Evolutionary conservation across 23 tunicate genomes (phyloP).

Genomic region (Styela clava): DNA sequence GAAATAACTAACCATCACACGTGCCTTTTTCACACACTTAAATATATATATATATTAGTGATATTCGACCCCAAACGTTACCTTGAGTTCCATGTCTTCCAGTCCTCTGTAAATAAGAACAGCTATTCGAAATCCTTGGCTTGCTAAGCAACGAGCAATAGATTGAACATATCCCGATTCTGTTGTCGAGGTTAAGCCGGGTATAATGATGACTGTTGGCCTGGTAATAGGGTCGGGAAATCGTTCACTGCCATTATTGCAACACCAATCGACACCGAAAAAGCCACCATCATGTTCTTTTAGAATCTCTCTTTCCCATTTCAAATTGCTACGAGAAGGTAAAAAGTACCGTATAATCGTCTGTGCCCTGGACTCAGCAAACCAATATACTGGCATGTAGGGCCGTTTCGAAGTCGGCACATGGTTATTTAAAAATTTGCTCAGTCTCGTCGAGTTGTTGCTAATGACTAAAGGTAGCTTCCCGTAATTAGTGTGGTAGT

Average conservation of each 20-base stretch:
- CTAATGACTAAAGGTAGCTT: slow-evolving; percentile 8
- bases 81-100: slow-evolving; percentile 9
- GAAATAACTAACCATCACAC: background rate
- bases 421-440: background rate
- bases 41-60: background rate
- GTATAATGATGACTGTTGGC: slow-evolving; percentile 21
- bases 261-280: slow-evolving; percentile 9
- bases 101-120: slow-evolving; percentile 27
- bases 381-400: slow-evolving; percentile 18
- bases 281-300: background rate
- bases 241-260: background rate
- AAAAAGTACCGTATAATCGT: slow-evolving; percentile 27
- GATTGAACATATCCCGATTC: slow-evolving; percentile 7
- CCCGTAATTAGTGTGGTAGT: slow-evolving; percentile 5
- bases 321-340: background rate
- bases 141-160: background rate
- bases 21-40: background rate
- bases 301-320: slow-evolving; percentile 20
- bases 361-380: slow-evolving; percentile 12
- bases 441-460: slow-evolving; percentile 1
- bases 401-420: slow-evolving; percentile 2
- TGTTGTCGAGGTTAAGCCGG: slow-evolving; percentile 18
- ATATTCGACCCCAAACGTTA: background rate
- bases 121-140: slow-evolving; percentile 8
- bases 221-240: slow-evolving; percentile 4